Evolutionary conservation across 2,888 invertebrate genomes (phyloP), one percentile per base, ranked within the genome.

Genomic region (Frankliniella fusca): DNA sequence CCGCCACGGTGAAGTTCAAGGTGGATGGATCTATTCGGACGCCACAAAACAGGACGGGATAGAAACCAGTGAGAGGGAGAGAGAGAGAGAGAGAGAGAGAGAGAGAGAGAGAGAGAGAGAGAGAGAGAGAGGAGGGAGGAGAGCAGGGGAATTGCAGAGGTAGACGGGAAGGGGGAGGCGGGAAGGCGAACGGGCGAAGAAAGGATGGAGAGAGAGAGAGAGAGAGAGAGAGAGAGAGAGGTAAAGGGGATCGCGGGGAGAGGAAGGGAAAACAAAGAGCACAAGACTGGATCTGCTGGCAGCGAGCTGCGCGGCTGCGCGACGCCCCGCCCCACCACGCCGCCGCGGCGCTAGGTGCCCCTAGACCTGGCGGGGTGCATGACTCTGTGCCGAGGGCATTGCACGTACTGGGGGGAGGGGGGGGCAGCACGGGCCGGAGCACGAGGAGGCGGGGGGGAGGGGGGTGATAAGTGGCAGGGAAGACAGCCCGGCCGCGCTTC

Each of bases 1-100:
- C 23, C 27, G 70, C 70, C 23, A 27, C 70, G 70, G 70, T 76
- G 70, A 76, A 76, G 70, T 76, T 76, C 70, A 76, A 76, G 70
- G 70, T 76, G 70, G 70, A 61, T 61, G 61, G 18, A 61, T 61
- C 61, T 61, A 61, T 61, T 18, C 11, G 61, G 10, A 5, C 18
- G n/a, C 20, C 61, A 61, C 18, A 15, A 61, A 61, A 61, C 61
- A 54, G 54, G 54, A 9, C 18, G 20, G n/a, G 38, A 38, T 38
- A n/a, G n/a, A n/a, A 18, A n/a, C 9, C 20, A 65, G 18, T 1
- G 65, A 18, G 18, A 23, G 70, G 23, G 65, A n/a, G 65, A 65
- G 65, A n/a, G 65, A n/a, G n/a, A n/a, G 3, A n/a, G n/a, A 65
- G 20, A 65, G 20, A 65, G 20, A 15, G 65, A 65, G 65, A 65